A percentile compares a stretch with the other conserved stretches of the same genome.
Conservation (phyloP, 2,797 vertebrate genomes). For the Amphiprion clarkii region DNA sequence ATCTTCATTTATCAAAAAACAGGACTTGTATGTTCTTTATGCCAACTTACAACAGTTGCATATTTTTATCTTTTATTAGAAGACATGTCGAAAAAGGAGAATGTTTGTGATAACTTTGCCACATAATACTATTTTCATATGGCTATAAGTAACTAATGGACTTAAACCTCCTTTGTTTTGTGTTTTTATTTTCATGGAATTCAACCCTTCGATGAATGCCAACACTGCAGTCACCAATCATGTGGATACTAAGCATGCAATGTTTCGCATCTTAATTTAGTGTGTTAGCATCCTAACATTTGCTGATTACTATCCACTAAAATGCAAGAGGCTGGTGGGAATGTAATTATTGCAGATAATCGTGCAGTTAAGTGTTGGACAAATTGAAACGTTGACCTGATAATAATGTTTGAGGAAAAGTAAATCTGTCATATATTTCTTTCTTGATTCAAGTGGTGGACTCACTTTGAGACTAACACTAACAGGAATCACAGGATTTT, state of each 20-base stretch:
- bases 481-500: no score
- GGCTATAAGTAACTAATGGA: slow-evolving; percentile 75
- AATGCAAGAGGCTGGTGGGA: no score
- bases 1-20: slow-evolving; percentile 79
- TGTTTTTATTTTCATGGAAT: slow-evolving; percentile 46
- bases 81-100: slow-evolving; percentile 52
- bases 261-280: not conserved
- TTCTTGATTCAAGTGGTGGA: no score
- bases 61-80: slow-evolving; percentile 63
- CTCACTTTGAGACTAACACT: no score
- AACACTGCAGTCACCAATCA: no score
- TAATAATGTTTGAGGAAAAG: not conserved
- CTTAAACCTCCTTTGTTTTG: slow-evolving; percentile 47
- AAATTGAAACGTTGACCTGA: not conserved
- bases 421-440: not conserved
- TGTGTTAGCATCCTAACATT: no score
- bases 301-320: no score
- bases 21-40: slow-evolving; percentile 46
- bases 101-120: slow-evolving; percentile 71
- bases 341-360: no score
- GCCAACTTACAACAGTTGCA: slow-evolving; percentile 76
- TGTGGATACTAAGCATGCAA: no score
- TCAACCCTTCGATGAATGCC: not conserved
- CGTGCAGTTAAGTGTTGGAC: no score
- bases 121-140: slow-evolving; percentile 81